phyloP scores from a whole-genome alignment of 2,113 vertebrate species.

The Pteronura brasiliensis region DNA sequence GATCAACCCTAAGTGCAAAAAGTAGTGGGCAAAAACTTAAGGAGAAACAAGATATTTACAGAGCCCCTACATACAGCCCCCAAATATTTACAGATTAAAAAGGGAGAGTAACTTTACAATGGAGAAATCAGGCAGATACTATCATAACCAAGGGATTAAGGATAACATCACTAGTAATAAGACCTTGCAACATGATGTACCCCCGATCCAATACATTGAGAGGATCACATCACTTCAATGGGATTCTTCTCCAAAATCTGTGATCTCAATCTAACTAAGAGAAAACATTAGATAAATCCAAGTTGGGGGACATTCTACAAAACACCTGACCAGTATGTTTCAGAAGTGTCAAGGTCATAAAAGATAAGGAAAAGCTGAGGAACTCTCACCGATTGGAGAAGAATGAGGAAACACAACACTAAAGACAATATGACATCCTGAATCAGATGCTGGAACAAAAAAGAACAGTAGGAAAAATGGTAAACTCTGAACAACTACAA shows the following conservation, averaged over 20 bases:
- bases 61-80: neutral
- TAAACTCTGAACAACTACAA: neutral
- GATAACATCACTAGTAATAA: neutral
- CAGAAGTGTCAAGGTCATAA: neutral
- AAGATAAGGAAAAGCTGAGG: neutral
- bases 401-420: neutral
- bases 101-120: neutral
- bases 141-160: neutral
- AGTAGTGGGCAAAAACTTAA: neutral
- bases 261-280: neutral
- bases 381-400: neutral
- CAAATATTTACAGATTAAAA: neutral
- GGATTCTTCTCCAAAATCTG: neutral
- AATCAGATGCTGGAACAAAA: neutral
- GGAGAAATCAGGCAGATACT: neutral
- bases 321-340: neutral
- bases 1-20: neutral
- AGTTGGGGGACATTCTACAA: neutral
- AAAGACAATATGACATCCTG: neutral
- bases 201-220: neutral
- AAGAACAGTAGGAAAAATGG: neutral
- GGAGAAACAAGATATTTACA: neutral
- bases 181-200: neutral
- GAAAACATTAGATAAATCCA: neutral
- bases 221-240: neutral